A percentile compares a stretch with the other conserved stretches of the same genome.
These are phyloP conservation scores for Pteropus rufus DNA, from an alignment of 2,797 vertebrate genomes.

Conservation along the genomic window DNA sequence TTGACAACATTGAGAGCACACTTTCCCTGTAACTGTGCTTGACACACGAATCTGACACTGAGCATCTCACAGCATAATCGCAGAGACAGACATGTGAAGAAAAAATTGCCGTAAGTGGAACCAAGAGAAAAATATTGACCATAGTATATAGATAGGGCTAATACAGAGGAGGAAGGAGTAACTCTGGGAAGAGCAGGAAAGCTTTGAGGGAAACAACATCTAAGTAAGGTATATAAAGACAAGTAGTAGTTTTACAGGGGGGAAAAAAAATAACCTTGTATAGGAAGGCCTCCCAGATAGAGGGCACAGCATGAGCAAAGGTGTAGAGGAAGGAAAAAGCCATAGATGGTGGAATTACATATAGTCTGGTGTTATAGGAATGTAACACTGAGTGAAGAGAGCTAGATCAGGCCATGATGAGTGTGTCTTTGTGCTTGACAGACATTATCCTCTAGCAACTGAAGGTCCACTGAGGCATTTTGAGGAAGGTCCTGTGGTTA, in stretches of 20 bases:
- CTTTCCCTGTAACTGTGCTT: fast-evolving
- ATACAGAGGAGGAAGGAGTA: neutral
- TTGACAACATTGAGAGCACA: neutral
- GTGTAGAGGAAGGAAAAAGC: neutral
- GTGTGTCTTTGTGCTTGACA: neutral
- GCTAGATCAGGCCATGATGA: fast-evolving
- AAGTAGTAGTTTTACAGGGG: neutral
- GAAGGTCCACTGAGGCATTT: neutral
- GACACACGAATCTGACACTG: neutral
- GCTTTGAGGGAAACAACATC: neutral
- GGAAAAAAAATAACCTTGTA: too few species aligned
- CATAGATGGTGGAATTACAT: fast-evolving
- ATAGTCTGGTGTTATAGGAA: fast-evolving
- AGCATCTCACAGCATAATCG: neutral
- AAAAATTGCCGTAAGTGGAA: neutral
- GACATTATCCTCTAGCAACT: neutral
- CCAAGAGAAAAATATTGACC: neutral
- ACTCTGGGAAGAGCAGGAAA: neutral
- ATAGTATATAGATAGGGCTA: fast-evolving
- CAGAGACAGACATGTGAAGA: neutral
- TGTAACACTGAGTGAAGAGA: fast-evolving
- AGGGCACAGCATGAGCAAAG: neutral
- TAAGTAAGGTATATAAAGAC: neutral
- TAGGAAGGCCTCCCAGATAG: neutral
- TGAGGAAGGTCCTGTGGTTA: neutral